Base-by-base conservation (phyloP, 2,797 vertebrate genomes). In the Lepilemur septentrionalis region DNA sequence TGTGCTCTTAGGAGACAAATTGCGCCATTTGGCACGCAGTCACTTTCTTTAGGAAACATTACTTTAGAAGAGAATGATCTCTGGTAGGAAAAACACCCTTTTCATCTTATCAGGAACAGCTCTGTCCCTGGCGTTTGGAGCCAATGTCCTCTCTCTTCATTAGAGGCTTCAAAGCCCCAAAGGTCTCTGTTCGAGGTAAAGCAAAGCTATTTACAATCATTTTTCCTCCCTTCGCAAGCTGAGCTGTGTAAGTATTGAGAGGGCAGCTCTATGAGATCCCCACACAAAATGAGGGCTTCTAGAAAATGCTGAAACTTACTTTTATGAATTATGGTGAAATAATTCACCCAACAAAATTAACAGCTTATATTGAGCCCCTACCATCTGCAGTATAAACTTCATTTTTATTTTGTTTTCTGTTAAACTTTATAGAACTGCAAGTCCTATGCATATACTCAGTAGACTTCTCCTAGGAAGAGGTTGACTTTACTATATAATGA, bases 331-430 rank as follows among this genome's bases (percentile, higher is more conserved):
- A 65, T 48, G 50, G 48, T 35, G 59, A 88, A 96, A 96, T 86
- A 91, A 94, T 93, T 67, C 80, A 59, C 32, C 50, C 0, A 0
- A 43, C 82, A 59, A 91, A 96, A 82, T 59, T 82, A 93, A 83
- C 79, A 61, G 14, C 67, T 92, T 82, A 20, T 30, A 28, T 4
- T 4, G 17, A 80, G 59, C 43, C 41, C 73, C 35, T 61, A 18
- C 43, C 57, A 59, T 50, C 81, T 63, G 61, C 9, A 17, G 43
- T 15, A 88, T 88, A 52, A 81, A 88, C 55, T 59, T 95, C 41
- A 41, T 52, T 90, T 95, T 93, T 72, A 70, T 92, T 92, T 94
- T 20, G 17, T 93, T 96, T 94, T 92, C 72, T 85, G 92, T 93
- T 73, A 63, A 73, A 70, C 35, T 63, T 90, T 67, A 32, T 72